Conservation (phyloP, 1,140 invertebrate genomes). For the Bombus superbus region DNA sequence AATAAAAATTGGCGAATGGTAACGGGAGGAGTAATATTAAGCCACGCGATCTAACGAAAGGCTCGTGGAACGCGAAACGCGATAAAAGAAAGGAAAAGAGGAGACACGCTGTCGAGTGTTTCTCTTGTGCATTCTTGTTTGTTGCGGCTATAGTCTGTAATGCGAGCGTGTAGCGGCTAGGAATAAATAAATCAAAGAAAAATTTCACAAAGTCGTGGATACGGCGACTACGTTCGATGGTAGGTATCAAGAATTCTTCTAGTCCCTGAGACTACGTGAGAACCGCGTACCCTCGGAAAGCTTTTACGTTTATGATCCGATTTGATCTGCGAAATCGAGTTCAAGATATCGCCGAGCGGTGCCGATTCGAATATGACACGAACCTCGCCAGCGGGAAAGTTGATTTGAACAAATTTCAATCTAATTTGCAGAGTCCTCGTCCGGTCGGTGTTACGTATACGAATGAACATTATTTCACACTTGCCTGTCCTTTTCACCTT, state of each 20-base stretch:
- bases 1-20: background rate
- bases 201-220: background rate
- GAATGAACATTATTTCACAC: background rate
- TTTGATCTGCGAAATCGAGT: slow-evolving; percentile 14
- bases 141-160: background rate
- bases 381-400: background rate
- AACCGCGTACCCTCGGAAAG: background rate
- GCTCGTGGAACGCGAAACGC: too few species aligned
- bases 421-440: background rate
- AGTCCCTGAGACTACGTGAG: background rate
- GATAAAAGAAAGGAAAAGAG: background rate
- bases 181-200: background rate
- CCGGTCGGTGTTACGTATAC: background rate
- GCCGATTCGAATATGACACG: slow-evolving; percentile 5
- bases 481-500: background rate
- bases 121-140: too few species aligned
- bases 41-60: background rate
- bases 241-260: background rate
- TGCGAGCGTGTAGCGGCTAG: background rate
- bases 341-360: background rate
- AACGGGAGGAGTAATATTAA: background rate
- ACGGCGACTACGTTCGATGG: background rate
- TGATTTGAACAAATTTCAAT: slow-evolving; percentile 20
- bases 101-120: background rate
- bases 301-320: background rate